Percentiles rank a stretch among this genome's conserved stretches.
These are phyloP conservation scores for Ambastaia sidthimunki DNA, from an alignment of 2,797 vertebrate species.

Conservation along the genomic window DNA sequence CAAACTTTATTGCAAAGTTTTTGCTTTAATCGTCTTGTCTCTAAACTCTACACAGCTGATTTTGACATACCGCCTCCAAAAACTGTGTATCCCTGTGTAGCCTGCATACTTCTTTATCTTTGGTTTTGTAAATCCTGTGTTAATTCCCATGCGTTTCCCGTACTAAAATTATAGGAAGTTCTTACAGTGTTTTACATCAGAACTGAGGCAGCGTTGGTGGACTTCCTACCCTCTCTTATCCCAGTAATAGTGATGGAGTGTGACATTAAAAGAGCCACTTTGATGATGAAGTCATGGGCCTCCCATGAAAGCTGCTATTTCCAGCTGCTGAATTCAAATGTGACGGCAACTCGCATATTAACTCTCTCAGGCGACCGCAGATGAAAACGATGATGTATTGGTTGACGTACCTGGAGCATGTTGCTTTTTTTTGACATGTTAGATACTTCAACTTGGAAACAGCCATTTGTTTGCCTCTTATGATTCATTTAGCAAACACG, in stretches of 20 bases:
- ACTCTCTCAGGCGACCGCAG: not conserved
- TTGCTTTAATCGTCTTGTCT: not conserved
- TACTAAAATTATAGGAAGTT: not conserved
- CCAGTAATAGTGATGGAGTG: slow-evolving; percentile 58
- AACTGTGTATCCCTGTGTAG: too few relatives aligned
- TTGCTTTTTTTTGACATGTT: slow-evolving; percentile 10
- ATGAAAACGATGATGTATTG: slow-evolving; percentile 32
- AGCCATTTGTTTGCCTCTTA: slow-evolving; percentile 8
- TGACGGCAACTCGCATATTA: slow-evolving; percentile 20
- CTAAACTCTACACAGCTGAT: too few relatives aligned
- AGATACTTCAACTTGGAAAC: slow-evolving; percentile 15
- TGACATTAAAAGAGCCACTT: slow-evolving; percentile 69
- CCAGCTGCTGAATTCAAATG: slow-evolving; percentile 18
- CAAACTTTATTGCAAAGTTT: not conserved
- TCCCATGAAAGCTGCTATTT: slow-evolving; percentile 27
- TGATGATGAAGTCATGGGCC: slow-evolving; percentile 41
- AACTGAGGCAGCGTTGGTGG: slow-evolving; percentile 62
- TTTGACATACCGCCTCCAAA: too few relatives aligned
- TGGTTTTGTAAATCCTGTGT: too few relatives aligned
- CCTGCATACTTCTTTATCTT: not conserved
- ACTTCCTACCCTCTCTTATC: slow-evolving; percentile 69
- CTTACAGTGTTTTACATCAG: slow-evolving; percentile 48
- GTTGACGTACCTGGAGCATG: not conserved
- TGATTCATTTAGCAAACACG: slow-evolving; percentile 24
- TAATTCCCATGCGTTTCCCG: not conserved